Evolutionary conservation across 2,888 invertebrate genomes (phyloP).

Genomic region (Bruchidius siliquastri): DNA sequence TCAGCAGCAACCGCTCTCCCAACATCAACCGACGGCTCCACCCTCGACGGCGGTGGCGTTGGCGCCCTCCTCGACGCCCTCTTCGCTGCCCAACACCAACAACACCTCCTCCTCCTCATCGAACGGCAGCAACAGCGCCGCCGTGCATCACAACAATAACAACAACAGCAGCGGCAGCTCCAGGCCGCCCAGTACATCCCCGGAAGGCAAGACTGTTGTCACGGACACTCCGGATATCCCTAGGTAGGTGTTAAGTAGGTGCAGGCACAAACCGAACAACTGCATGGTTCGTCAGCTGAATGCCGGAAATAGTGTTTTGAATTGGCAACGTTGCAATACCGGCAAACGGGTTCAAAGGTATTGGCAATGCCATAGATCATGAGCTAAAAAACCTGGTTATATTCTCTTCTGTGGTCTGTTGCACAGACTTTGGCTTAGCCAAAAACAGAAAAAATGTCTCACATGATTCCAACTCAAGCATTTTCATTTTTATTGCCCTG

Average conservation of each 20-base stretch:
- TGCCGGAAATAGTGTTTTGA: too few species aligned
- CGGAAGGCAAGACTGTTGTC: neutral
- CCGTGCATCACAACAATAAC: conserved; percentile 53
- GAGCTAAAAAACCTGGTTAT: too few species aligned
- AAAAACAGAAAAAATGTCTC: too few species aligned
- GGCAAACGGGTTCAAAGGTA: too few species aligned
- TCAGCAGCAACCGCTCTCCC: conserved; percentile 64
- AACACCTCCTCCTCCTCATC: conserved; percentile 50
- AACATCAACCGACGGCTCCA: conserved; percentile 70
- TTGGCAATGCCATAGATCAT: too few species aligned
- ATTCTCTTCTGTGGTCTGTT: too few species aligned
- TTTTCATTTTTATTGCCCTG: too few species aligned
- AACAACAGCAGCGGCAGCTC: conserved; percentile 50
- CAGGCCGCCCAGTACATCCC: conserved; percentile 61
- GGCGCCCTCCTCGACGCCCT: conserved; percentile 74
- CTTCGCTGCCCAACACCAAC: conserved; percentile 59
- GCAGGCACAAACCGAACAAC: too few species aligned
- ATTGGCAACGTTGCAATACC: too few species aligned
- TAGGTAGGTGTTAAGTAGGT: neutral
- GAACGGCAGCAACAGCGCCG: conserved; percentile 54
- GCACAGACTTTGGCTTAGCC: too few species aligned
- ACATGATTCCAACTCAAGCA: too few species aligned
- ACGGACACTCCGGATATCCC: neutral
- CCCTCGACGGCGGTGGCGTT: conserved; percentile 78
- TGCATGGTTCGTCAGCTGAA: too few species aligned